Percentiles rank a stretch among this genome's conserved stretches.
Evolutionary conservation across 2,888 invertebrate species (phyloP).

Genomic region (Bembecia ichneumoniformis): DNA sequence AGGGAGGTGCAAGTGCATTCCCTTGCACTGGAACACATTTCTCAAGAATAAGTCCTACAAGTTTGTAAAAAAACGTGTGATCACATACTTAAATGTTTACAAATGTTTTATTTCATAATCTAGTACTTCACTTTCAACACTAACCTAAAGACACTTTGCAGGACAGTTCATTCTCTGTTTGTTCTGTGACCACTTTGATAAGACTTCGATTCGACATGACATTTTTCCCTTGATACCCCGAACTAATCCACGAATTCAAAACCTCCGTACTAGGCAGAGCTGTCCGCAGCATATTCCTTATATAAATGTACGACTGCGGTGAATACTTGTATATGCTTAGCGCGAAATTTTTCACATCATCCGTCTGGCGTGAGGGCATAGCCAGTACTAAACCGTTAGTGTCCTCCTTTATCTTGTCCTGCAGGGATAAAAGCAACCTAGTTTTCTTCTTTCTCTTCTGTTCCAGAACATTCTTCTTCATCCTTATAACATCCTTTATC

Average conservation of each 20-base stretch:
- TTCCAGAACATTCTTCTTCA: constrained; percentile 46
- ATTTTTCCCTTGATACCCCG: constrained; percentile 50
- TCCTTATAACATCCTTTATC: constrained; percentile 46
- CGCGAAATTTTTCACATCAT: constrained; percentile 60
- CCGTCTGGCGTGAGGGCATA: constrained; percentile 59
- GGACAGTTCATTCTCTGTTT: constrained; percentile 49
- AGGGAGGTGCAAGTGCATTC: too few species aligned
- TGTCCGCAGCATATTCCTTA: constrained; percentile 56
- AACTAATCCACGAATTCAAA: constrained; percentile 48
- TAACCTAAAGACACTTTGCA: constrained; percentile 53
- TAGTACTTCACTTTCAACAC: constrained; percentile 13
- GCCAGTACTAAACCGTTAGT: constrained; percentile 53
- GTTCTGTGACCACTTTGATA: constrained; percentile 52
- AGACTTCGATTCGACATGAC: constrained; percentile 37
- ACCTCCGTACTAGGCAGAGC: constrained; percentile 59
- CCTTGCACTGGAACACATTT: too few species aligned
- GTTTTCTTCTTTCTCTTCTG: constrained; percentile 58
- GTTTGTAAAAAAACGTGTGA: too few species aligned
- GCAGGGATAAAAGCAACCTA: constrained; percentile 49
- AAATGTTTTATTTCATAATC: not conserved
- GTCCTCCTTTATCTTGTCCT: constrained; percentile 61
- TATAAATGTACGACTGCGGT: constrained; percentile 60
- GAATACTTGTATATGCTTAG: constrained; percentile 62
- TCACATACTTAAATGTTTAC: too few species aligned
- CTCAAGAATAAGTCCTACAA: too few species aligned